These are phyloP conservation scores for Stramonita haemastoma DNA, from an alignment of 2,888 invertebrate genomes.

Conservation along the genomic window DNA sequence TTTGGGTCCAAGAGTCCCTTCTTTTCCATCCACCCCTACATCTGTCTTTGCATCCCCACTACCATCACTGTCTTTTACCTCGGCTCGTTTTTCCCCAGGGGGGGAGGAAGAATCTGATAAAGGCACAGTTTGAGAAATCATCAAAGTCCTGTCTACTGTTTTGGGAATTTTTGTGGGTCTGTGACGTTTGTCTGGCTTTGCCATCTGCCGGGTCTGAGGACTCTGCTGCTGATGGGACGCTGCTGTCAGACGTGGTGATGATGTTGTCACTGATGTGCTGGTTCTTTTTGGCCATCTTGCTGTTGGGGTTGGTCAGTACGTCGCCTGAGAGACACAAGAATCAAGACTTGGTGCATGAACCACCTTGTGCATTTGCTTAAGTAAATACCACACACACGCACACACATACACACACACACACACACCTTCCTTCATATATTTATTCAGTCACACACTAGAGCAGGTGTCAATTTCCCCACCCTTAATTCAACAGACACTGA, in stretches of 20 bases:
- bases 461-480: too few species aligned
- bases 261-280: constrained; percentile 64
- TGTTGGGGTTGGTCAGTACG: constrained; percentile 16
- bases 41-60: constrained; percentile 36
- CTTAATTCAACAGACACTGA: too few species aligned
- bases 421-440: too few species aligned
- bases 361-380: too few species aligned
- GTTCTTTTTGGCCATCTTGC: constrained; percentile 33
- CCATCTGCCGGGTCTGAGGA: constrained; percentile 38
- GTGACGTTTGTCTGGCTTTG: constrained; percentile 52
- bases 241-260: constrained; percentile 55
- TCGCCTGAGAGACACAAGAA: neutral
- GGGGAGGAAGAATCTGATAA: constrained; percentile 23
- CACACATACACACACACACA: too few species aligned
- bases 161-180: constrained; percentile 56
- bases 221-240: constrained; percentile 37
- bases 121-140: constrained; percentile 50
- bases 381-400: too few species aligned
- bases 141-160: constrained; percentile 57
- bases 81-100: neutral
- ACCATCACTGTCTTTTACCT: constrained; percentile 3
- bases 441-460: too few species aligned
- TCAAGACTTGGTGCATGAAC: too few species aligned
- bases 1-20: constrained; percentile 86
- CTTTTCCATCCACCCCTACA: constrained; percentile 12